phyloP scores from a whole-genome alignment of 1,140 invertebrate genomes.

The Anoplophora glabripennis region DNA sequence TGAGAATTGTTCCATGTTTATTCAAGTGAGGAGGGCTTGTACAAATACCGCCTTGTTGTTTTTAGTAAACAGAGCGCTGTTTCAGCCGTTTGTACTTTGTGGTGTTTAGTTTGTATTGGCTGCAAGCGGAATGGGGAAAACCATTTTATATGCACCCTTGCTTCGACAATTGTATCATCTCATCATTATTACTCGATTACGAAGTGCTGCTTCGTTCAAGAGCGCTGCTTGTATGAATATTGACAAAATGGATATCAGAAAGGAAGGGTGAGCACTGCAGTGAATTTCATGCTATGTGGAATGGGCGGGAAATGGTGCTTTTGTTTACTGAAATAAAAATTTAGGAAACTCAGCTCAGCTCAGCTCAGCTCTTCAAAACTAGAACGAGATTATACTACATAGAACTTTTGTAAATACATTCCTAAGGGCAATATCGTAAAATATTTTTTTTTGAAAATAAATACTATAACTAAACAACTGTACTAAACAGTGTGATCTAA shows the following conservation, averaged over 20 bases:
- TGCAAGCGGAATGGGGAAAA: not conserved
- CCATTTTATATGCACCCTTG: conserved; percentile 13
- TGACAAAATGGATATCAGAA: not conserved
- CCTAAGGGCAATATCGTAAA: too few relatives aligned
- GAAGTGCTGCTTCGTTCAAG: conserved; percentile 2
- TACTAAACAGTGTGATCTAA: too few relatives aligned
- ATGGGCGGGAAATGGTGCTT: not conserved
- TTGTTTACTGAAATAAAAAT: not conserved
- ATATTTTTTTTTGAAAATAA: too few relatives aligned
- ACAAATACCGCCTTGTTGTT: not conserved
- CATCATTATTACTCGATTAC: conserved; percentile 13
- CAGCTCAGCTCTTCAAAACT: not conserved
- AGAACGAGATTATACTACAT: not conserved
- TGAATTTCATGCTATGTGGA: not conserved
- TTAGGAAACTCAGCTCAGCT: not conserved
- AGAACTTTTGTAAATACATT: not conserved
- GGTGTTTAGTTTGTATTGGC: conserved; percentile 6
- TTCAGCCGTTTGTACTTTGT: conserved; percentile 2
- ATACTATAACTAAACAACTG: too few relatives aligned
- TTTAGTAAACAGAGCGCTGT: conserved; percentile 2
- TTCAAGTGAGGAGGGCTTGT: too few relatives aligned
- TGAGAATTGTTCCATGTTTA: too few relatives aligned
- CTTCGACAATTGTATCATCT: conserved; percentile 6
- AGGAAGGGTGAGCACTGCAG: not conserved
- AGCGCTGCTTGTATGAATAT: not conserved